A percentile compares a stretch with the other conserved stretches of the same genome.
Evolutionary conservation across 2,113 vertebrate genomes (phyloP).

Genomic region (Chitala chitala): DNA sequence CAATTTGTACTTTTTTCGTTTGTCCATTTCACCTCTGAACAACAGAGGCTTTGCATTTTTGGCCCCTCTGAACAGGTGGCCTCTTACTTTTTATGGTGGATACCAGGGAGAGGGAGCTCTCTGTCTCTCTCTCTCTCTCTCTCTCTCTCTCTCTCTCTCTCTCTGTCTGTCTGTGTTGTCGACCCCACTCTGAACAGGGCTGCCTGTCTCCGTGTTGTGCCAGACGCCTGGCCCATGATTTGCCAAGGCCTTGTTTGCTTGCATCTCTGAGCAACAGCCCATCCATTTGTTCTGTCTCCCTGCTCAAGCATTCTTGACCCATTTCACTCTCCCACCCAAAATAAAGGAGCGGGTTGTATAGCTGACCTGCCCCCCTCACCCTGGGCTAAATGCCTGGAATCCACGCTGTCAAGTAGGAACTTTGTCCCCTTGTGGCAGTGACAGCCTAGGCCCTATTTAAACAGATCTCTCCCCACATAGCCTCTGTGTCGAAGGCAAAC

Average conservation of each 20-base stretch:
- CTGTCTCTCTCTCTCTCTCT: background rate
- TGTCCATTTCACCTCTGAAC: too few relatives aligned
- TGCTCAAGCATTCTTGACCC: background rate
- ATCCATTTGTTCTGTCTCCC: background rate
- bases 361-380: background rate
- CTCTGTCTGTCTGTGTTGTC: background rate
- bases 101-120: background rate
- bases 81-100: too few relatives aligned
- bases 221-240: background rate
- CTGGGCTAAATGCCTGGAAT: background rate
- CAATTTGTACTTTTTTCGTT: too few relatives aligned
- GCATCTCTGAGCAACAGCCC: background rate
- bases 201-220: background rate
- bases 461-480: too few relatives aligned
- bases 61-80: too few relatives aligned
- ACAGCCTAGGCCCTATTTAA: background rate
- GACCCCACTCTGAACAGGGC: background rate
- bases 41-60: too few relatives aligned
- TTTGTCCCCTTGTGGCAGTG: background rate
- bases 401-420: background rate
- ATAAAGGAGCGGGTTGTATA: background rate
- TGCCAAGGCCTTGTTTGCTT: conserved; percentile 25
- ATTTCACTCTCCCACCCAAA: background rate
- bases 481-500: too few relatives aligned
- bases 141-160: background rate